phyloP scores from a whole-genome alignment of 1,140 invertebrate genomes.

The Drosophila biarmipes region DNA sequence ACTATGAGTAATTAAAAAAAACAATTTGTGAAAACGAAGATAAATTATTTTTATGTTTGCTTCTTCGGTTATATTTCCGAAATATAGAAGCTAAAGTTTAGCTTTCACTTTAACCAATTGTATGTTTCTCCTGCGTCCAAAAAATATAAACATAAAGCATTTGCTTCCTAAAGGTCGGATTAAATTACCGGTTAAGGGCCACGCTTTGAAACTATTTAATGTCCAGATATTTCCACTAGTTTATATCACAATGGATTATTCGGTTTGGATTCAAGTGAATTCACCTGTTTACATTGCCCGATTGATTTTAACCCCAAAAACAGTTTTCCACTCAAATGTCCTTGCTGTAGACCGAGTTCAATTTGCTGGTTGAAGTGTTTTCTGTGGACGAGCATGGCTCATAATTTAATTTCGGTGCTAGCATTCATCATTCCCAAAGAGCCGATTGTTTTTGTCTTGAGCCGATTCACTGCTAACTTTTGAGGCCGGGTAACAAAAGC shows the following conservation, averaged over 20 bases:
- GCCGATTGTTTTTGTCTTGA: conserved; percentile 26
- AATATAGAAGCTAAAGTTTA: too few species aligned
- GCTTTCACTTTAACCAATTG: too few species aligned
- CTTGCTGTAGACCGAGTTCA: conserved; percentile 1
- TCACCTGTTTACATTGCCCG: background rate
- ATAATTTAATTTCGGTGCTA: conserved; percentile 38
- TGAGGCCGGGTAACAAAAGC: background rate
- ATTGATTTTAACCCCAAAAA: conserved; percentile 11
- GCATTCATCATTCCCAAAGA: conserved; percentile 32
- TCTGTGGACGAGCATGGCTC: conserved; percentile 10
- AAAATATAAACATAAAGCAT: too few species aligned
- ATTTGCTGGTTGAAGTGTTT: conserved; percentile 16
- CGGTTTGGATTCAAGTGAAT: background rate
- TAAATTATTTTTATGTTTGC: too few species aligned
- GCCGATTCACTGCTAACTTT: conserved; percentile 22
- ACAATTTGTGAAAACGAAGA: too few species aligned
- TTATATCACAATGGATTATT: background rate
- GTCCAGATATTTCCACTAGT: background rate
- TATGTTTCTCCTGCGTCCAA: too few species aligned
- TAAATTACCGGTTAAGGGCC: background rate
- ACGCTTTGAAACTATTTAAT: background rate
- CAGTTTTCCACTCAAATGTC: conserved; percentile 2
- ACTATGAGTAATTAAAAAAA: background rate
- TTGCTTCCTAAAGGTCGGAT: background rate
- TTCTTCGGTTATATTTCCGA: too few species aligned